phyloP scores from a whole-genome alignment of 2,113 vertebrate species.

The Lophotis ruficrista region DNA sequence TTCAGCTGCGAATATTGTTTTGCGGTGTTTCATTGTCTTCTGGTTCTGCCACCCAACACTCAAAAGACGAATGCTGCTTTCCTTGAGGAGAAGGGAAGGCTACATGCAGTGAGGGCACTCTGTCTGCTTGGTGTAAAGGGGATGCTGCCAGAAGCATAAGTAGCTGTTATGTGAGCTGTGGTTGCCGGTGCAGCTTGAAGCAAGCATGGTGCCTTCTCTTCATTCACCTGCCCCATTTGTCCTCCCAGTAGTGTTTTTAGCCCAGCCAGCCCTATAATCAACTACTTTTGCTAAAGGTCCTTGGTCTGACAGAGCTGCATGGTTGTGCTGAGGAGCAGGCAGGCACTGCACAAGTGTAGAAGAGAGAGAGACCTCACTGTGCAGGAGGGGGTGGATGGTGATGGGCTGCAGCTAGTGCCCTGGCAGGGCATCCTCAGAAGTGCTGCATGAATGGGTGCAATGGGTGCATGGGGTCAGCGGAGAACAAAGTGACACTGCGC shows the following conservation, averaged over 20 bases:
- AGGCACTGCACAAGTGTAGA: neutral
- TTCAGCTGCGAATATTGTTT: neutral
- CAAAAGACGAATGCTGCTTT: neutral
- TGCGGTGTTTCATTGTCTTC: neutral
- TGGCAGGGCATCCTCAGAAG: neutral
- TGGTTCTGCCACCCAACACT: neutral
- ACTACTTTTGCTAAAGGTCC: neutral
- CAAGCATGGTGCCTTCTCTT: neutral
- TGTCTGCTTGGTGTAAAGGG: neutral
- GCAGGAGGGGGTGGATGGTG: fast-evolving
- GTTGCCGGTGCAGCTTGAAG: neutral
- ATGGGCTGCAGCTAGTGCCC: neutral
- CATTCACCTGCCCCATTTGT: neutral
- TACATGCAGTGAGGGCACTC: fast-evolving
- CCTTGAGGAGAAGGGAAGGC: neutral
- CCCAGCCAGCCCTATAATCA: fast-evolving
- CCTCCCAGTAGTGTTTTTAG: neutral
- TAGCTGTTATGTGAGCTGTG: neutral
- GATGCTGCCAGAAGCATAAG: fast-evolving
- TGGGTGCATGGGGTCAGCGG: neutral
- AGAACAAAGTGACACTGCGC: neutral
- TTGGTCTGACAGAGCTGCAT: fast-evolving
- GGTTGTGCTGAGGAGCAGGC: neutral
- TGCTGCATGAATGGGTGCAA: neutral
- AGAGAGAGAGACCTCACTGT: neutral